A percentile compares a stretch with the other conserved stretches of the same genome.
These are phyloP conservation scores for Cryptomyrus ogoouensis DNA, from an alignment of 2,113 vertebrate genomes.

Conservation along the genomic window DNA sequence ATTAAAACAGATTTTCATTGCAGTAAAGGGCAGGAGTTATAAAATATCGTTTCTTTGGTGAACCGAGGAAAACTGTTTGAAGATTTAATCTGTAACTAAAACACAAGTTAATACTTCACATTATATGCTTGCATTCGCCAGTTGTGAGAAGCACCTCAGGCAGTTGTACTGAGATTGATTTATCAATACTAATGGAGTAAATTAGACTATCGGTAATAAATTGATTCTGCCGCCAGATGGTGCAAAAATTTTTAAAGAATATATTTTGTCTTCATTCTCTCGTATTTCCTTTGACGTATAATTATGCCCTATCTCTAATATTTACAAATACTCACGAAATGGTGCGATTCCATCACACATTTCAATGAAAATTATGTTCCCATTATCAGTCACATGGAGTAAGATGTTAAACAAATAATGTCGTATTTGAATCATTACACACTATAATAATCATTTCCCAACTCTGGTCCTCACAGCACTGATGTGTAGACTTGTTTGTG, in stretches of 20 bases:
- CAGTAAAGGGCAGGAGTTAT: neutral
- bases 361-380: neutral
- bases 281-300: neutral
- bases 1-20: neutral
- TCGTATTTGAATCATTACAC: neutral
- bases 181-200: neutral
- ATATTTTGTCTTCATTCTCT: neutral
- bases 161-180: neutral
- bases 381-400: neutral
- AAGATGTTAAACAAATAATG: neutral
- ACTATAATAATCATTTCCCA: neutral
- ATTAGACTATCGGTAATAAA: neutral
- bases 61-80: neutral
- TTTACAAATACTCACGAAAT: neutral
- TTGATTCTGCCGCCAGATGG: neutral
- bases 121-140: neutral
- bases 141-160: neutral
- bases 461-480: neutral
- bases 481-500: neutral
- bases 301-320: neutral
- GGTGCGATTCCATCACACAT: neutral
- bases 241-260: neutral
- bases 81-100: neutral
- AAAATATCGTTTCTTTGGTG: neutral
- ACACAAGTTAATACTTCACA: neutral